Evolutionary conservation across 1,140 invertebrate genomes (phyloP).

Genomic region (Drosophila ambigua): DNA sequence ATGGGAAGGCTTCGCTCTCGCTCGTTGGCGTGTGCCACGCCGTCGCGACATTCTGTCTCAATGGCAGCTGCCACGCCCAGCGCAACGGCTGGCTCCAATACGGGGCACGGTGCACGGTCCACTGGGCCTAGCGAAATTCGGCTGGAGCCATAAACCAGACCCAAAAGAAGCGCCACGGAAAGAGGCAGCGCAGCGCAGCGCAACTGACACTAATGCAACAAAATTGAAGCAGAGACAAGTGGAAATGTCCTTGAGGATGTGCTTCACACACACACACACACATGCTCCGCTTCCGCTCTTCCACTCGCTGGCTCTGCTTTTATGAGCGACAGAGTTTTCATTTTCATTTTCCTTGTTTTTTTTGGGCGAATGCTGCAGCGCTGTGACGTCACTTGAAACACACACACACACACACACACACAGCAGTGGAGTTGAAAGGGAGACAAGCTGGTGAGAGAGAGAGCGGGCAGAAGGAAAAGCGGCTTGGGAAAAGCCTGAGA

Average conservation of each 20-base stretch:
- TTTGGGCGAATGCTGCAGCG: constrained; percentile 54
- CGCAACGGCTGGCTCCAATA: not conserved
- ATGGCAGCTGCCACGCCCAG: constrained; percentile 40
- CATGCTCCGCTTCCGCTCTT: constrained; percentile 20
- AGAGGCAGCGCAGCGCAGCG: not conserved
- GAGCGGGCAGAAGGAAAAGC: not conserved
- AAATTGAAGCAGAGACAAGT: constrained; percentile 79
- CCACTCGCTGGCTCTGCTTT: constrained; percentile 34
- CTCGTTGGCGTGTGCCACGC: constrained; percentile 13
- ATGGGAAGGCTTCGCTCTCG: too few species aligned
- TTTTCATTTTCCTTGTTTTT: constrained; percentile 49
- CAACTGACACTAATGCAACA: constrained; percentile 75
- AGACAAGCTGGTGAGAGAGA: not conserved
- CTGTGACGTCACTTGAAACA: constrained; percentile 53
- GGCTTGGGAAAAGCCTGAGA: constrained; percentile 14
- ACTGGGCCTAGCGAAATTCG: too few species aligned
- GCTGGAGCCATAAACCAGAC: constrained; percentile 5
- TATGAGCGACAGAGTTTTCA: constrained; percentile 71
- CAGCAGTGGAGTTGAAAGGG: constrained; percentile 19
- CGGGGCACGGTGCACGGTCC: not conserved
- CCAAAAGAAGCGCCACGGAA: constrained; percentile 10
- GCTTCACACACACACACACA: constrained; percentile 12
- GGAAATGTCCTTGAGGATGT: constrained; percentile 74
- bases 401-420: constrained; percentile 2
- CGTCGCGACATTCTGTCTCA: constrained; percentile 67